These are phyloP conservation scores for Cinclus cinclus DNA, from an alignment of 2,113 vertebrate species.

Conservation along the genomic window DNA sequence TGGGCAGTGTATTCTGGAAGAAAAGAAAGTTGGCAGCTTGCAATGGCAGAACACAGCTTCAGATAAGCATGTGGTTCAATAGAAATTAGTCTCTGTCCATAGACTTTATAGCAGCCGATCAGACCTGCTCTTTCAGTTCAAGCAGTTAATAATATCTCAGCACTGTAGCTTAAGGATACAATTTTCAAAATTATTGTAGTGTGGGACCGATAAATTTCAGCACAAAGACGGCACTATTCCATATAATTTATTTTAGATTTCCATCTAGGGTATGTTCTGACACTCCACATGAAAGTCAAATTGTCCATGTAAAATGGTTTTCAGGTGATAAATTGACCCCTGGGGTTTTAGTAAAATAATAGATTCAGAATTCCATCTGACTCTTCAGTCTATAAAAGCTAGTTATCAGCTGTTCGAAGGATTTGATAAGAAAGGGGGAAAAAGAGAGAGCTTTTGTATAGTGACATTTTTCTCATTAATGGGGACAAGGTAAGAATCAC, in stretches of 20 bases:
- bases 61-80: slow-evolving; percentile 64
- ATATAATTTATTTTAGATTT: slow-evolving; percentile 84
- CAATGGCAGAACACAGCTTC: slow-evolving; percentile 52
- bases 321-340: slow-evolving; percentile 82
- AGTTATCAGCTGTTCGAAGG: slow-evolving; percentile 79
- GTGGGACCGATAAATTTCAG: slow-evolving; percentile 79
- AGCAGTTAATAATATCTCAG: slow-evolving; percentile 77
- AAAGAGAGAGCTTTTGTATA: slow-evolving; percentile 55
- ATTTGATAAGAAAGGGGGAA: slow-evolving; percentile 69
- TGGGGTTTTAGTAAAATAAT: slow-evolving; percentile 76
- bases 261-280: slow-evolving; percentile 76
- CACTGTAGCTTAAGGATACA: slow-evolving; percentile 75
- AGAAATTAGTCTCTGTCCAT: slow-evolving; percentile 72
- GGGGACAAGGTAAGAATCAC: slow-evolving; percentile 60
- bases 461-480: slow-evolving; percentile 80
- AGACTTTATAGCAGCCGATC: slow-evolving; percentile 61
- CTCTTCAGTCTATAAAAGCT: slow-evolving; percentile 77
- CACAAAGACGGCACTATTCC: slow-evolving; percentile 71
- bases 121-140: slow-evolving; percentile 67
- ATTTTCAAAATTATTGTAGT: slow-evolving; percentile 82
- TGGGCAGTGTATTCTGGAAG: not conserved
- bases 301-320: slow-evolving; percentile 81
- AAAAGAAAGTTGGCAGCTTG: slow-evolving; percentile 71
- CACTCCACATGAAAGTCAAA: slow-evolving; percentile 81
- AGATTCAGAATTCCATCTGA: slow-evolving; percentile 79